Evolutionary conservation across 2,888 invertebrate species (phyloP).

Genomic region (Xestobium rufovillosum): DNA sequence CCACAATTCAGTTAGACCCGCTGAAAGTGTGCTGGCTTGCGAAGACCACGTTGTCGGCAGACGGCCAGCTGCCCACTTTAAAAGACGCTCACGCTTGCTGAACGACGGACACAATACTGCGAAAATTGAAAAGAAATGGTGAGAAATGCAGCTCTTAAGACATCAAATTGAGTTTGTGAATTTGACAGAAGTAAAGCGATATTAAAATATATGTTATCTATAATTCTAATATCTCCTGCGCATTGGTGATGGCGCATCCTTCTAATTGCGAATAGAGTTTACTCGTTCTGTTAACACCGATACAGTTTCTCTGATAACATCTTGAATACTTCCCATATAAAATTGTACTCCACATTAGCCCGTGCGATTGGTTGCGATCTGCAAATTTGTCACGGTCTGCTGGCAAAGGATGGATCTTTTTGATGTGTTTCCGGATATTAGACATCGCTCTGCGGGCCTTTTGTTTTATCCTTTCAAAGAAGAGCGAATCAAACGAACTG

Average conservation of each 20-base stretch:
- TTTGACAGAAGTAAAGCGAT: no score
- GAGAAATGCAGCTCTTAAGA: no score
- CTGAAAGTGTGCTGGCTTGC: conserved; percentile 31
- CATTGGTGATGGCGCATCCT: no score
- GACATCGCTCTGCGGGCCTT: background rate
- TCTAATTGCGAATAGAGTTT: no score
- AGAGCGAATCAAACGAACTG: no score
- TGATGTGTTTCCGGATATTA: conserved; percentile 1
- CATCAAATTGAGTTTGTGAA: no score
- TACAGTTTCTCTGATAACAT: no score
- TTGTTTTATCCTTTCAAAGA: conserved; percentile 1
- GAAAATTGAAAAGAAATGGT: no score
- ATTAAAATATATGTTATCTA: no score
- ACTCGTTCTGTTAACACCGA: no score
- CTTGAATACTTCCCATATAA: background rate
- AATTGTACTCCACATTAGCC: background rate
- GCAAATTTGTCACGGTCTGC: conserved; percentile 2
- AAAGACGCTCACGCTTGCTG: conserved; percentile 33
- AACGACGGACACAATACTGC: conserved; percentile 37
- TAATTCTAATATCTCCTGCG: no score
- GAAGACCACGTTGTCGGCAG: conserved; percentile 33
- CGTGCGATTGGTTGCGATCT: background rate
- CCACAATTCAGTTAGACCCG: conserved; percentile 49
- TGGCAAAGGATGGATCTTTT: background rate
- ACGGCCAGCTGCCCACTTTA: conserved; percentile 35